Percentiles rank a stretch among this genome's conserved stretches.
These are phyloP conservation scores for Gymnocheta viridis DNA, from an alignment of 2,888 invertebrate genomes.

Conservation along the genomic window DNA sequence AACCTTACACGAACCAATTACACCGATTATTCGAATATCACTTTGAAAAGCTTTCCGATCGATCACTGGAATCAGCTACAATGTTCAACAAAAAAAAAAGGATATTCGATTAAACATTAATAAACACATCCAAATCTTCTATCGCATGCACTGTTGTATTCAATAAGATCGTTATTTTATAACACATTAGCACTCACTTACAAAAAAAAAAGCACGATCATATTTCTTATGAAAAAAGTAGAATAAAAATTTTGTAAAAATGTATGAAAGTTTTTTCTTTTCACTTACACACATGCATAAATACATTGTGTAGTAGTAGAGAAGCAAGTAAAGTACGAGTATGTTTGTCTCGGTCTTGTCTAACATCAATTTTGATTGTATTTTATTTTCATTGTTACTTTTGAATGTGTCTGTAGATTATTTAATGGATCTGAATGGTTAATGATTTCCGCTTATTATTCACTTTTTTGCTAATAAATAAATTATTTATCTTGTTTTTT, in stretches of 20 bases:
- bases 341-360: conserved; percentile 23
- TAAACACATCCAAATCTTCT: conserved; percentile 62
- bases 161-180: conserved; percentile 4
- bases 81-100: background rate
- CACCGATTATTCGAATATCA: conserved; percentile 47
- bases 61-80: background rate
- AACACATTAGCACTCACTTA: conserved; percentile 39
- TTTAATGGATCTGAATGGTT: conserved; percentile 49
- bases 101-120: conserved; percentile 39
- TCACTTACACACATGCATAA: background rate
- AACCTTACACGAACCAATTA: conserved; percentile 41
- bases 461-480: conserved; percentile 27
- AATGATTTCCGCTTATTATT: background rate
- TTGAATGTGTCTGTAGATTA: conserved; percentile 48
- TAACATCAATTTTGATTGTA: background rate
- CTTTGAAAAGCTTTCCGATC: conserved; percentile 3
- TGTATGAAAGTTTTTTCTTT: conserved; percentile 11
- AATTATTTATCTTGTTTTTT: conserved; percentile 39
- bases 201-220: conserved; percentile 54
- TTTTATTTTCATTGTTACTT: background rate
- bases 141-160: conserved; percentile 64
- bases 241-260: background rate
- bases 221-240: conserved; percentile 5
- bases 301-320: conserved; percentile 16
- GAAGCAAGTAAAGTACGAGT: background rate